Evolutionary conservation across 2,797 vertebrate genomes (phyloP).

Genomic region (Parauchenoglanis ngamensis): DNA sequence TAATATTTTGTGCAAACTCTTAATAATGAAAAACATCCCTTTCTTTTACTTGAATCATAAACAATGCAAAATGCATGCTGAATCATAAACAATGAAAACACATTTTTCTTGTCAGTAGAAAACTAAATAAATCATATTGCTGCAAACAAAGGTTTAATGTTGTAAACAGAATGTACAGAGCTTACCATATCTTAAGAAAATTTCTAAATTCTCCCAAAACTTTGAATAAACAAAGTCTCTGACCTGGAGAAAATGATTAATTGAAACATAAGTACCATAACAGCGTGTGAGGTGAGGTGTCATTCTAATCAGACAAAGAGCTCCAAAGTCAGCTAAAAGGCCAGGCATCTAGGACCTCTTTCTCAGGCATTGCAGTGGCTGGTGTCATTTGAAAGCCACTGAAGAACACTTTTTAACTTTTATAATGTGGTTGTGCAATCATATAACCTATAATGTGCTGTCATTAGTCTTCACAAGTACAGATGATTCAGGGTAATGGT

Average conservation of each 20-base stretch:
- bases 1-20: background rate
- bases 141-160: background rate
- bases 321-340: background rate
- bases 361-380: background rate
- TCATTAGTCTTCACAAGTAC: background rate
- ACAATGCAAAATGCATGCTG: background rate
- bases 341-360: background rate
- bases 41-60: background rate
- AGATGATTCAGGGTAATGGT: background rate
- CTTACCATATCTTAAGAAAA: background rate
- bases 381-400: background rate
- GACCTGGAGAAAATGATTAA: background rate
- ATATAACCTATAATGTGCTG: background rate
- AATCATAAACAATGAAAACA: background rate
- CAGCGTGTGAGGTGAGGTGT: background rate
- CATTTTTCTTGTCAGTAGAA: background rate
- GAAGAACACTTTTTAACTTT: background rate
- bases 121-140: background rate
- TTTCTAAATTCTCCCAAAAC: background rate
- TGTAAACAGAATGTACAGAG: background rate
- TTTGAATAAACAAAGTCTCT: background rate
- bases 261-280: background rate
- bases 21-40: background rate
- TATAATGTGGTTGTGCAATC: background rate
- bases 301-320: background rate